Evolutionary conservation across 1,140 invertebrate genomes (phyloP).

Genomic region (Ostrea denselamellosa): DNA sequence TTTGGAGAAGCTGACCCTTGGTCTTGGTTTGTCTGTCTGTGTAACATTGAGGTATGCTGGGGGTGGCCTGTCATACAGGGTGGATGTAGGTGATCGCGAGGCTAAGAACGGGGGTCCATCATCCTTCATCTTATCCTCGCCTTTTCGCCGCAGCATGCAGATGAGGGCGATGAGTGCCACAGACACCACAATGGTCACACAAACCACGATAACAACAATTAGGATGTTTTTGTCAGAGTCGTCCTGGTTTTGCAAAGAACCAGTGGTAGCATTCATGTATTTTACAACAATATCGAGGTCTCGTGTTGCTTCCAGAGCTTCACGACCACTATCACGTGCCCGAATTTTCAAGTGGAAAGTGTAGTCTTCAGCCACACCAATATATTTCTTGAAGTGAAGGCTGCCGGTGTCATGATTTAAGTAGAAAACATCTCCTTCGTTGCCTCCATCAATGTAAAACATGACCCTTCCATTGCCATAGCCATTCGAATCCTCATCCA

Average conservation of each 20-base stretch:
- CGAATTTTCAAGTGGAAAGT: slow-evolving; percentile 16
- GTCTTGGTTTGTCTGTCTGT: not conserved
- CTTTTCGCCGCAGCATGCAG: slow-evolving; percentile 44
- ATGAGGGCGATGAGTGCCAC: slow-evolving; percentile 53
- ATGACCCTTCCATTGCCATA: slow-evolving; percentile 52
- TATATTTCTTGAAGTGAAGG: slow-evolving; percentile 39
- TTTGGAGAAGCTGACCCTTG: not conserved
- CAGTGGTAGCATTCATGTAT: slow-evolving; percentile 43
- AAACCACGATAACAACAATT: slow-evolving; percentile 52
- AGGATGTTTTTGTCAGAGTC: slow-evolving; percentile 52
- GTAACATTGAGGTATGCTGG: slow-evolving; percentile 32
- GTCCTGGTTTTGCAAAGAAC: not conserved
- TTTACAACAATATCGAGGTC: slow-evolving; percentile 44
- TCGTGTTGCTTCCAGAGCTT: slow-evolving; percentile 30
- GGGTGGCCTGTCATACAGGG: slow-evolving; percentile 45
- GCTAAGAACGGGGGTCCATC: slow-evolving; percentile 24
- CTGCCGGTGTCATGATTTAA: slow-evolving; percentile 54
- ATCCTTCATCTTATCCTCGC: slow-evolving; percentile 41
- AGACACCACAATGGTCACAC: slow-evolving; percentile 53
- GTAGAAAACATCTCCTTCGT: slow-evolving; percentile 51
- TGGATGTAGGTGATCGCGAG: not conserved
- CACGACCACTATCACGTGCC: slow-evolving; percentile 47
- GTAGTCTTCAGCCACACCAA: not conserved
- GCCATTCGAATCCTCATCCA: slow-evolving; percentile 51
- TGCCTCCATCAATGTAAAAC: slow-evolving; percentile 49